Percentiles rank a stretch among this genome's conserved stretches.
Conservation (phyloP, 2,888 invertebrate species). For the Pyrochroa serraticornis region DNA sequence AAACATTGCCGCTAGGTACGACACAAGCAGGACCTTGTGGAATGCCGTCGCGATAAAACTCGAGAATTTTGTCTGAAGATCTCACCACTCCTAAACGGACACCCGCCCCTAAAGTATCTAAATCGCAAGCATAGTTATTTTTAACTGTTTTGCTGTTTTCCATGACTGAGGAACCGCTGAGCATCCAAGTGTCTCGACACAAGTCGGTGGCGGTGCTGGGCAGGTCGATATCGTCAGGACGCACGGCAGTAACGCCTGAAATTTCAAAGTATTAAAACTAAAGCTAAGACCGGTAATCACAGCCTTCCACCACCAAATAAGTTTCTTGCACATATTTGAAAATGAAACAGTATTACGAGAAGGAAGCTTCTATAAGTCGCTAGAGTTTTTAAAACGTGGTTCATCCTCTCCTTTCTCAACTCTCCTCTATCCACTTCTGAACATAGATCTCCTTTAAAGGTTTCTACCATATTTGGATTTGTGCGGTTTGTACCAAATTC, state of each 20-base stretch:
- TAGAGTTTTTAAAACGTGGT: no score
- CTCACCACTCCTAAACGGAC: constrained; percentile 88
- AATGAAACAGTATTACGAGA: no score
- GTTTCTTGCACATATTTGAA: no score
- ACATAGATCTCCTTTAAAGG: no score
- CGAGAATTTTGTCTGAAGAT: constrained; percentile 80
- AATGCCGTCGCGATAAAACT: constrained; percentile 85
- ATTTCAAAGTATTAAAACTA: no score
- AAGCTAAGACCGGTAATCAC: no score
- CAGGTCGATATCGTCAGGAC: constrained; percentile 86
- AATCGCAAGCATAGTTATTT: constrained; percentile 83
- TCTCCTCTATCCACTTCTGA: no score
- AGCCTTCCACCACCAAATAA: no score
- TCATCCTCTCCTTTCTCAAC: no score
- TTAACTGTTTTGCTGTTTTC: constrained; percentile 85
- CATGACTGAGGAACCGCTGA: constrained; percentile 91
- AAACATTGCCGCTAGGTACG: constrained; percentile 79
- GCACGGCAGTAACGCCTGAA: constrained; percentile 83
- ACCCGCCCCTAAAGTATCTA: constrained; percentile 80
- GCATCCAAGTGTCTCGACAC: constrained; percentile 89
- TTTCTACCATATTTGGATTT: no score
- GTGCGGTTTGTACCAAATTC: no score
- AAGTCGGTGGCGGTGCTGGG: constrained; percentile 92
- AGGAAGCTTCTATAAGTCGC: no score
- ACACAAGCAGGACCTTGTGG: constrained; percentile 87